Evolutionary conservation across 2,113 vertebrate species (phyloP).

Genomic region (Hucho hucho): DNA sequence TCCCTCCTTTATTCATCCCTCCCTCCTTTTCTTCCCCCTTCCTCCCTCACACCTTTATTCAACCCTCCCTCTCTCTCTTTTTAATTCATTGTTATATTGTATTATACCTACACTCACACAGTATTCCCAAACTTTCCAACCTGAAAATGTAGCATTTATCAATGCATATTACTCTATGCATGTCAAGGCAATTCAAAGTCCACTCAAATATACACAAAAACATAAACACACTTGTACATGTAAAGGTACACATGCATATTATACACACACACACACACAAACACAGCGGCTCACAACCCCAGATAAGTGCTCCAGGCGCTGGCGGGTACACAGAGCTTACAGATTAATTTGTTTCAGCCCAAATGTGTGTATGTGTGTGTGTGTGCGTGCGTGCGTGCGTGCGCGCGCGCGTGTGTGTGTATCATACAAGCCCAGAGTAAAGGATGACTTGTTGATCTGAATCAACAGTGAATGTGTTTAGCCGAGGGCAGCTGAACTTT

Average conservation of each 20-base stretch:
- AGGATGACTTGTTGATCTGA: conserved; percentile 58
- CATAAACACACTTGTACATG: not conserved
- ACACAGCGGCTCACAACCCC: conserved; percentile 2
- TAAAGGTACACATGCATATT: no score
- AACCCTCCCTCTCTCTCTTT: not conserved
- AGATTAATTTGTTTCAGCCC: conserved; percentile 19
- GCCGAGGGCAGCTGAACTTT: conserved; percentile 57
- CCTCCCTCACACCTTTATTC: not conserved
- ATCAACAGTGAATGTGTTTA: conserved; percentile 49
- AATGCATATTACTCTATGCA: no score
- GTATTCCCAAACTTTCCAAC: not conserved
- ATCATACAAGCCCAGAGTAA: conserved; percentile 26
- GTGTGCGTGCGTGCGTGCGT: not conserved
- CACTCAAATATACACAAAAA: no score
- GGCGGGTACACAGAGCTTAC: conserved; percentile 6
- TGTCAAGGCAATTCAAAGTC: no score
- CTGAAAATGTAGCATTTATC: not conserved
- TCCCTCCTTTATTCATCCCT: no score
- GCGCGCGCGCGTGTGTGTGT: not conserved
- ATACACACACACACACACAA: not conserved
- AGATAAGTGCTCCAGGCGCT: not conserved
- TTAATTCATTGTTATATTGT: not conserved
- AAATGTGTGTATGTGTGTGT: not conserved
- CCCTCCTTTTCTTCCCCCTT: no score
- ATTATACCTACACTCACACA: conserved; percentile 6